Base-by-base conservation (phyloP, 2,113 vertebrate species). In the Microcebus jonahi region DNA sequence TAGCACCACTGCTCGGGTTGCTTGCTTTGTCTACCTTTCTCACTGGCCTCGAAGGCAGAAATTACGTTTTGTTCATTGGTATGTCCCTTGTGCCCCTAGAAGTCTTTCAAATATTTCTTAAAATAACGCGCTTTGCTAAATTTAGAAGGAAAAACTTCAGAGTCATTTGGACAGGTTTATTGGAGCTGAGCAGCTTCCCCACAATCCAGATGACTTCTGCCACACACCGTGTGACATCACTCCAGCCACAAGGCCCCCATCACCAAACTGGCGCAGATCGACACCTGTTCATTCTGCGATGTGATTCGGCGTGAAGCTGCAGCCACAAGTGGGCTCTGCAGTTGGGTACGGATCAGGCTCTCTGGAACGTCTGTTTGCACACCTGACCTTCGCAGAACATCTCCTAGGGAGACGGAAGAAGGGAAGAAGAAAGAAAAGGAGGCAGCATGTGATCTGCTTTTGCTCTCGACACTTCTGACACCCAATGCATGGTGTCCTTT, bases 341-440 rank as follows among this genome's bases (percentile, higher is more conserved):
- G 79, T 2, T 15, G 75, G 90, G 4, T 0, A 3, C 0, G 2
- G 21, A 4, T 97, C 95, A 98, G 20, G 97, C 98, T 97, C 97
- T 99, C 98, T 99, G 99, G 98, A 98, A 99, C 1, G 98, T 97
- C 95, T 99, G 99, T 88, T 97, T 99, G 97, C 99, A 99, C 34
- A 99, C 98, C 97, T 99, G 98, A 91, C 99, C 98, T 89, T 99
- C 99, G 98, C 99, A 99, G 88, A 97, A 98, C 48, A 99, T 98
- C 93, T 99, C 99, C 99, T 99, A 75, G 21, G 50, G 53, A 8
- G 1, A 67, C 6, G 39, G 63, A 70, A 53, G n/a, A 20, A 90
- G 21, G 15, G 1, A 68, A 34, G 25, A 59, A 42, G 45, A 36
- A n/a, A 65, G 59, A 50, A 36, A 68, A 55, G 31, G 50, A 77